Evolutionary conservation across 2,797 vertebrate species (phyloP).

Genomic region (Carcharodon carcharias): DNA sequence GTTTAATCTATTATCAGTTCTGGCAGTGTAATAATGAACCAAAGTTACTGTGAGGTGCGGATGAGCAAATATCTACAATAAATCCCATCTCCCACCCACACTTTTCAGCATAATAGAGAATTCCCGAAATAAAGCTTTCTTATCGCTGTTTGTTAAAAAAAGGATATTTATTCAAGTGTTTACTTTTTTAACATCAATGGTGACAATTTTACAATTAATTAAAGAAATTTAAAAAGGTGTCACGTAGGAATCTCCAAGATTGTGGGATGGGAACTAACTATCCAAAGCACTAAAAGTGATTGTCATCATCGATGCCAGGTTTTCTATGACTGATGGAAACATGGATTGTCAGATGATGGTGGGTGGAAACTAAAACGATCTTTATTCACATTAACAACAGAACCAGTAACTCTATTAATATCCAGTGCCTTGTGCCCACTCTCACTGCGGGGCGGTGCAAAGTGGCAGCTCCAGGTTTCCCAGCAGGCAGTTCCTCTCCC

Average conservation of each 20-base stretch:
- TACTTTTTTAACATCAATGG: constrained; percentile 37
- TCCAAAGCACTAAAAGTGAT: constrained; percentile 55
- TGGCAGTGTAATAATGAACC: neutral
- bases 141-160: constrained; percentile 30
- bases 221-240: constrained; percentile 36
- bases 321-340: constrained; percentile 38
- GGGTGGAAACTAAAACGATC: constrained; percentile 55
- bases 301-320: constrained; percentile 46
- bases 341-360: constrained; percentile 30
- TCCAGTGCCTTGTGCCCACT: constrained; percentile 23
- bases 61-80: neutral
- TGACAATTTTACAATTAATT: constrained; percentile 36
- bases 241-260: constrained; percentile 1
- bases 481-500: neutral
- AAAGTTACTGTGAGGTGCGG: no score
- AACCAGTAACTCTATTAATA: constrained; percentile 50
- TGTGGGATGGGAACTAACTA: constrained; percentile 43
- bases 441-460: neutral
- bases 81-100: neutral
- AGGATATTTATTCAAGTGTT: constrained; percentile 37
- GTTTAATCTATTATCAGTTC: neutral
- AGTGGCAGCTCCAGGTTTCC: neutral
- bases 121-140: neutral
- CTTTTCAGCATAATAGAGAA: neutral
- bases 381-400: constrained; percentile 73